A percentile compares a stretch with the other conserved stretches of the same genome.
phyloP scores from a whole-genome alignment of 2,797 vertebrate species.

The Artibeus jamaicensis region DNA sequence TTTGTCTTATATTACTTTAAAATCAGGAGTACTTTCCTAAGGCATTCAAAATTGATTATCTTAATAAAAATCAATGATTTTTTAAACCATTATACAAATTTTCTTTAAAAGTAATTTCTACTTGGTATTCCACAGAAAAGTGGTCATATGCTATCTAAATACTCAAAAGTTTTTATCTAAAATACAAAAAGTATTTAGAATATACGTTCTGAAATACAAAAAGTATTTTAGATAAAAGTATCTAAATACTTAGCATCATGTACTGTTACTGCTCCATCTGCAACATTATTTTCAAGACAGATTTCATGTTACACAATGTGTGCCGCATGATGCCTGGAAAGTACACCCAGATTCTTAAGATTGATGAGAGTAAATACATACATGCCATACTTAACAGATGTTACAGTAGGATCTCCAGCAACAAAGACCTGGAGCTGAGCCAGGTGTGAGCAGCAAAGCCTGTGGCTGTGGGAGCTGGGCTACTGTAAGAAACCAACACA shows the following conservation, averaged over 20 bases:
- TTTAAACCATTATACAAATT: background rate
- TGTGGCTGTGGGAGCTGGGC: background rate
- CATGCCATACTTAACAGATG: conserved; percentile 52
- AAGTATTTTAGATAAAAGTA: too few species aligned
- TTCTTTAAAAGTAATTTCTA: background rate
- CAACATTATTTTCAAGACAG: conserved; percentile 1
- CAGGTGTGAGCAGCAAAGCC: conserved; percentile 28
- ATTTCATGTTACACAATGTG: background rate
- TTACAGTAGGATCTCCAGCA: conserved; percentile 58
- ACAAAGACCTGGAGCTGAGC: conserved; percentile 61
- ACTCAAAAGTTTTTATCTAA: background rate
- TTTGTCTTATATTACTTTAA: conserved; percentile 2
- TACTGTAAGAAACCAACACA: conserved; percentile 1
- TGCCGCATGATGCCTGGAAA: background rate
- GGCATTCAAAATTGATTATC: background rate
- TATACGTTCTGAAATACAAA: too few species aligned
- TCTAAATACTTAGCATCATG: background rate
- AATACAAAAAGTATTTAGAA: too few species aligned
- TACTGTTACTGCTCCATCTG: background rate
- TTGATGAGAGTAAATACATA: conserved; percentile 23
- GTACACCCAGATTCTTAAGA: conserved; percentile 16
- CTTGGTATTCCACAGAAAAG: background rate
- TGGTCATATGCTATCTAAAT: background rate
- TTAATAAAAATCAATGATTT: background rate
- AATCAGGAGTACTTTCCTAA: background rate